Evolutionary conservation across 2,797 vertebrate genomes (phyloP), one percentile per base, ranked within the genome.

Genomic region (Urophycis tenuis): DNA sequence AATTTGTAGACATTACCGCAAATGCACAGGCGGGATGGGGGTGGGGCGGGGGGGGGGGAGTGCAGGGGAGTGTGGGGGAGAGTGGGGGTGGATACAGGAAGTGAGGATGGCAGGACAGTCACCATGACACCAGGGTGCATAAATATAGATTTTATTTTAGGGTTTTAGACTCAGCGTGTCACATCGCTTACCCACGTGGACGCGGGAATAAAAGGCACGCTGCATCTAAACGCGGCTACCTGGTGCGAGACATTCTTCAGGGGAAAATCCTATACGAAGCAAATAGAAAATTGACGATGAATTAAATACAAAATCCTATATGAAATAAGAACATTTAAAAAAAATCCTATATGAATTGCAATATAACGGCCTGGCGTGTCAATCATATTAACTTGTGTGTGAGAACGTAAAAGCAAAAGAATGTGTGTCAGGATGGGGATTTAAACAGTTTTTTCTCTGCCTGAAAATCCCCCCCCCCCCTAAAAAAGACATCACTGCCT

Each of bases 1-100:
- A 88, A 93, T 93, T 93, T 92, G 89, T 87, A 92, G 91, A 91
- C 90, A 89, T 94, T 93, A 93, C 91, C 86, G 91, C 88, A 93
- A 94, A 93, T 91, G 89, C 88, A 90, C 89, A 83, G 88, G 74
- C 78, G 85, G 70, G 80, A 83, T 79, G 80, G 84, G 87, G 84
- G 89, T 86, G 73, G 73, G 85, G 33, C 78, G 83, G 81, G 84
- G 84, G 86, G 73, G 25, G 77, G 33, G 79, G 85, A 88, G 19
- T 12, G 31, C 5, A 22, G 77, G 82, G 85, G 81, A 84, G 82
- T 87, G 74, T 79, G 85, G 36, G 77, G 84, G 81, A 77, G 83
- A n/a, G 87, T 82, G 89, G 84, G 76, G 82, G 75, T 80, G 80
- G 85, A 80, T 87, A 90, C 91, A 92, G 92, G 92, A 94, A 92